A percentile compares a stretch with the other conserved stretches of the same genome.
These are phyloP conservation scores for Monochamus alternatus DNA, from an alignment of 2,888 invertebrate genomes.

Conservation along the genomic window DNA sequence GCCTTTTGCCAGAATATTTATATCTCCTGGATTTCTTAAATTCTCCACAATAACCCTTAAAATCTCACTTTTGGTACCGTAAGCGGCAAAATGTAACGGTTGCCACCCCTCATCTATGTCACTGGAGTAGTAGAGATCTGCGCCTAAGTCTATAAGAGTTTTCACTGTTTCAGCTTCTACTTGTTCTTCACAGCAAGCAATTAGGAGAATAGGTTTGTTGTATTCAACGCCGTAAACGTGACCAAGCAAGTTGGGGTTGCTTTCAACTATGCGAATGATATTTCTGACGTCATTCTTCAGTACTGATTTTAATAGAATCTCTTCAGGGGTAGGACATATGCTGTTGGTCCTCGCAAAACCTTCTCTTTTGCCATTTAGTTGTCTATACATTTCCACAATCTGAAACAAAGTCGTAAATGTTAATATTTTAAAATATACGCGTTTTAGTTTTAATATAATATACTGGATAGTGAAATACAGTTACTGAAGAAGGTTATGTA, in stretches of 20 bases:
- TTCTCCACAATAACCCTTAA: slow-evolving; percentile 72
- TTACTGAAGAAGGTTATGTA: too few species aligned
- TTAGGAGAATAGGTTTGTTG: slow-evolving; percentile 71
- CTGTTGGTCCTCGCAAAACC: slow-evolving; percentile 60
- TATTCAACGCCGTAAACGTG: slow-evolving; percentile 73
- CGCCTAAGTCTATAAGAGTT: slow-evolving; percentile 75
- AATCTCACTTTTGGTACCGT: slow-evolving; percentile 70
- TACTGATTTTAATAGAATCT: slow-evolving; percentile 72
- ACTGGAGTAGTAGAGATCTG: slow-evolving; percentile 75
- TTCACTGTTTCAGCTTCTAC: slow-evolving; percentile 74
- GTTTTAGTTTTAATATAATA: not conserved
- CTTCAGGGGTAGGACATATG: slow-evolving; percentile 63
- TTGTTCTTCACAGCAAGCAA: slow-evolving; percentile 74
- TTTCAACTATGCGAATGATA: slow-evolving; percentile 73
- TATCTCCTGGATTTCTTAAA: slow-evolving; percentile 51
- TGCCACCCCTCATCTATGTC: slow-evolving; percentile 72
- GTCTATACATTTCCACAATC: slow-evolving; percentile 17
- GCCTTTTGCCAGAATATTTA: slow-evolving; percentile 58
- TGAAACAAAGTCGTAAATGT: slow-evolving; percentile 1
- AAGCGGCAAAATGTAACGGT: slow-evolving; percentile 79
- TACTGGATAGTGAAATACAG: not conserved
- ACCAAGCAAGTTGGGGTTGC: slow-evolving; percentile 73
- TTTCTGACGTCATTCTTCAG: slow-evolving; percentile 72
- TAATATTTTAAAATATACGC: slow-evolving; percentile 1
- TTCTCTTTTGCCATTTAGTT: slow-evolving; percentile 26